Evolutionary conservation across 2,113 vertebrate species (phyloP).

Genomic region (Pluvianellus socialis): DNA sequence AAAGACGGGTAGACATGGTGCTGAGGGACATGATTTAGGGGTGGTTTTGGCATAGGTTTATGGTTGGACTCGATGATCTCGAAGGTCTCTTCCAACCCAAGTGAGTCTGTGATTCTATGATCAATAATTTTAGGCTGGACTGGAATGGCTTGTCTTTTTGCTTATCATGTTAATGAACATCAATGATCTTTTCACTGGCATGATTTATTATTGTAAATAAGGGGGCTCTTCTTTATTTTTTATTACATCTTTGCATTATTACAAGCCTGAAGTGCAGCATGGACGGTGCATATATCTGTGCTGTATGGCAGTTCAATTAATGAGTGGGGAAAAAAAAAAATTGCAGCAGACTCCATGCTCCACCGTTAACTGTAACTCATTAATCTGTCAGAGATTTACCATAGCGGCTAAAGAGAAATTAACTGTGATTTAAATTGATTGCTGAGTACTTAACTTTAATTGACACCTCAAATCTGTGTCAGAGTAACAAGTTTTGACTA

Average conservation of each 20-base stretch:
- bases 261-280: not conserved
- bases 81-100: too few species aligned
- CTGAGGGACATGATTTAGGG: too few species aligned
- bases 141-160: not conserved
- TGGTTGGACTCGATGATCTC: too few species aligned
- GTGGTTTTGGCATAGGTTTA: too few species aligned
- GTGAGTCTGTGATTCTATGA: too few species aligned
- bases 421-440: slow-evolving; percentile 51
- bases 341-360: not conserved
- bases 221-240: not conserved
- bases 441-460: slow-evolving; percentile 37
- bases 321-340: not conserved
- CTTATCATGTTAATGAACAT: not conserved
- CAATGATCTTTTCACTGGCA: not conserved
- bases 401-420: slow-evolving; percentile 10
- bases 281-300: not conserved
- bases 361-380: slow-evolving; percentile 5
- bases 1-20: too few species aligned
- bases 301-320: not conserved
- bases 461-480: slow-evolving; percentile 31
- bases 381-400: slow-evolving; percentile 19
- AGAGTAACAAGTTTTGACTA: slow-evolving; percentile 37
- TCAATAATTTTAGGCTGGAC: not conserved
- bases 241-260: not conserved
- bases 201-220: not conserved